Evolutionary conservation across 2,113 vertebrate genomes (phyloP).

Genomic region (Atrichornis clamosus): DNA sequence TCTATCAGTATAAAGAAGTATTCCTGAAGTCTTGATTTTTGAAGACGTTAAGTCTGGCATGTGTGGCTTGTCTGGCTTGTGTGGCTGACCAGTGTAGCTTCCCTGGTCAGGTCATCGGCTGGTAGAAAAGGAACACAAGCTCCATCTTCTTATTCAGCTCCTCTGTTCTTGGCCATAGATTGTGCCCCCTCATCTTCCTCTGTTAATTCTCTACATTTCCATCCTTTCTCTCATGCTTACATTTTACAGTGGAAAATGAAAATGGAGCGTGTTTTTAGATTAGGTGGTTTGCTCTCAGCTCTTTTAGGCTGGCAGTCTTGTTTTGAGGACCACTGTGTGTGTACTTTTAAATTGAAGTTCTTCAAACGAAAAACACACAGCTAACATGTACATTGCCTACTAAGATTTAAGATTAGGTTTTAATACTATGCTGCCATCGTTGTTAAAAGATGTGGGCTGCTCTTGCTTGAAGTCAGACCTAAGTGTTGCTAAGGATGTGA

Average conservation of each 20-base stretch:
- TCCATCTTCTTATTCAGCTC: not conserved
- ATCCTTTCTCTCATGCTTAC: not conserved
- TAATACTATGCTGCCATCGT: constrained; percentile 39
- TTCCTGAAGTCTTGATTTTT: not conserved
- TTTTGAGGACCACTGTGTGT: not conserved
- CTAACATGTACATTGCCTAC: not conserved
- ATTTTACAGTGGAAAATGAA: not conserved
- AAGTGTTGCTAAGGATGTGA: constrained; percentile 10
- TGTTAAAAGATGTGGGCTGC: not conserved
- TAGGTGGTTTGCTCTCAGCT: not conserved
- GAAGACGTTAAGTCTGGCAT: not conserved
- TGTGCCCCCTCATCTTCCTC: not conserved
- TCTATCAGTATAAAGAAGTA: not conserved
- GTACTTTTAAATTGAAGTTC: not conserved
- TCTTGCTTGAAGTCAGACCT: not conserved
- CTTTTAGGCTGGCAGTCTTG: not conserved
- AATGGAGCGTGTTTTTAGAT: not conserved
- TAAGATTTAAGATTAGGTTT: constrained; percentile 20
- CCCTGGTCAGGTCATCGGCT: not conserved
- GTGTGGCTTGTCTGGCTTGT: not conserved
- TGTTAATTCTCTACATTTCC: not conserved
- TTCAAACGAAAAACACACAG: not conserved
- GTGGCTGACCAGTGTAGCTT: not conserved
- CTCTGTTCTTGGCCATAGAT: not conserved
- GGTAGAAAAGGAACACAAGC: not conserved